These are phyloP conservation scores for Porites lobata DNA, from an alignment of 92 coral and sea anemone genomes.

Conservation along the genomic window DNA sequence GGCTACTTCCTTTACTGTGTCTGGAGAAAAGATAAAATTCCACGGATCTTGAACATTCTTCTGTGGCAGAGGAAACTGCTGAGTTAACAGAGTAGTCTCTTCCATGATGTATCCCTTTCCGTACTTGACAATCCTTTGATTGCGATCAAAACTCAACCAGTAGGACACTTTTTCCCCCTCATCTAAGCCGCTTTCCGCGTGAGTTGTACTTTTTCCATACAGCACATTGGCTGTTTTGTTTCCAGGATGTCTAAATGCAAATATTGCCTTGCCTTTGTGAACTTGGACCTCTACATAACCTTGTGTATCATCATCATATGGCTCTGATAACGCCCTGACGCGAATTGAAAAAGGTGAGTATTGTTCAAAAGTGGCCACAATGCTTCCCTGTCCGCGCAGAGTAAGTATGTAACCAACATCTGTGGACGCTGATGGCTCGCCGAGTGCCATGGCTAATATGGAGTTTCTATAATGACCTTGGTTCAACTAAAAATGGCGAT, in stretches of 20 bases:
- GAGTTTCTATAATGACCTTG: not conserved
- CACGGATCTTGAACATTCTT: conserved; percentile 13
- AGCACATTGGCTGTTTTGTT: not conserved
- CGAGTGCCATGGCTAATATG: conserved; percentile 52
- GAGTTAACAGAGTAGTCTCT: conserved; percentile 18
- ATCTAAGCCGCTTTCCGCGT: not conserved
- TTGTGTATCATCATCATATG: not conserved
- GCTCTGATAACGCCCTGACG: not conserved
- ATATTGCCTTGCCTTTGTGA: not conserved
- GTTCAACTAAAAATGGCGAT: not conserved
- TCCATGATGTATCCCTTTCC: conserved; percentile 58
- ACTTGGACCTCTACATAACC: not conserved
- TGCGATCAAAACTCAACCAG: not conserved
- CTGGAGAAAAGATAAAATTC: conserved; percentile 25
- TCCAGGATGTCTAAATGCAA: not conserved
- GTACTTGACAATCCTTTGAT: conserved; percentile 35
- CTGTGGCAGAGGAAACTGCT: conserved; percentile 5
- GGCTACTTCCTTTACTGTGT: conserved; percentile 1
- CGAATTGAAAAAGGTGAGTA: not conserved
- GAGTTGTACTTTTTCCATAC: not conserved
- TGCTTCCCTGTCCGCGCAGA: not conserved
- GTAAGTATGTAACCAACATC: not conserved
- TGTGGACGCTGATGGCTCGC: not conserved
- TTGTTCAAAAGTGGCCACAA: not conserved
- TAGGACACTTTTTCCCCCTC: not conserved